Conservation (phyloP, 2,797 vertebrate species). For the Gephyroberyx darwinii region DNA sequence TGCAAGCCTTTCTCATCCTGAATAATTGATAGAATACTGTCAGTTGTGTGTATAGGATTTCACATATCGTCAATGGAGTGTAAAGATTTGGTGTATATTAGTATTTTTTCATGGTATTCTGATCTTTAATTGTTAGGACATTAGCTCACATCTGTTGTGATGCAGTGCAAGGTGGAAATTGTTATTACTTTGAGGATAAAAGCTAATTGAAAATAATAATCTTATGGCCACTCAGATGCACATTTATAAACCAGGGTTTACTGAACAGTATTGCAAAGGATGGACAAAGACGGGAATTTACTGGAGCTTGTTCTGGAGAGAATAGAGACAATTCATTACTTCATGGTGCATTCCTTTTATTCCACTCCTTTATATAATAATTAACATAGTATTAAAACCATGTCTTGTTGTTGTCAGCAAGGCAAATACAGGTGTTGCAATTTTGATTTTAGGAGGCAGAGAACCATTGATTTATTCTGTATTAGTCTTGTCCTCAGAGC, state of each 20-base stretch:
- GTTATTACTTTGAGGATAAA: conserved; percentile 27
- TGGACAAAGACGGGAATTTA: background rate
- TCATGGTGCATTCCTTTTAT: background rate
- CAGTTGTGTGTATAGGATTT: conserved; percentile 65
- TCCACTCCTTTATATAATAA: background rate
- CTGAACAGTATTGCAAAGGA: conserved; percentile 21
- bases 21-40: conserved; percentile 74
- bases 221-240: conserved; percentile 8
- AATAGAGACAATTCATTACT: conserved; percentile 4
- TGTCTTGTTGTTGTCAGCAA: background rate
- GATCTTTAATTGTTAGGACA: conserved; percentile 64
- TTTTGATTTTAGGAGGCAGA: background rate
- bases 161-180: conserved; percentile 27
- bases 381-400: background rate
- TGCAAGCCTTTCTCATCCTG: conserved; percentile 68
- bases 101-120: conserved; percentile 56
- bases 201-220: conserved; percentile 36
- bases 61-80: conserved; percentile 57
- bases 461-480: background rate
- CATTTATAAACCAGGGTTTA: conserved; percentile 19
- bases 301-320: conserved; percentile 2
- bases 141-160: conserved; percentile 59
- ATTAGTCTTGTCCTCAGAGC: background rate
- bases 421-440: conserved; percentile 2
- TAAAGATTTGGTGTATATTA: conserved; percentile 47